phyloP scores from a whole-genome alignment of 2,888 invertebrate species.

The Macaria liturata region DNA sequence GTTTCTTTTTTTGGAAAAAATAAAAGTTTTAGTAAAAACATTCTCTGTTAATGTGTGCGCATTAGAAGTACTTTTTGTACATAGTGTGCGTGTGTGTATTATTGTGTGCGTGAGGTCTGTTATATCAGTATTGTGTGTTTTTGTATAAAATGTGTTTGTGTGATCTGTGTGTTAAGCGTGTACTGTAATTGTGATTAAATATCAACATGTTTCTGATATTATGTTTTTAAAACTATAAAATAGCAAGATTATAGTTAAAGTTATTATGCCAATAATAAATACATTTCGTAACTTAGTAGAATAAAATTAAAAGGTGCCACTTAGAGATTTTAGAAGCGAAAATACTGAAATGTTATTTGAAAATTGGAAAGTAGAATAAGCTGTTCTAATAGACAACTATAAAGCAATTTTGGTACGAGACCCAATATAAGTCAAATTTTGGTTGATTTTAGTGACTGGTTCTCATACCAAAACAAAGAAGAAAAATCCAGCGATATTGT shows the following conservation, averaged over 20 bases:
- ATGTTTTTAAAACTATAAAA: not conserved
- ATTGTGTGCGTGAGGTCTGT: constrained; percentile 26
- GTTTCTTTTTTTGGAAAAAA: constrained; percentile 86
- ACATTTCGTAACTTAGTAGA: constrained; percentile 17
- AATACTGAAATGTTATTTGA: constrained; percentile 32
- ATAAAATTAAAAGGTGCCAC: constrained; percentile 26
- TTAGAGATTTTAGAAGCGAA: constrained; percentile 30
- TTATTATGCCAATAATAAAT: constrained; percentile 13
- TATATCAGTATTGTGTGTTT: no score
- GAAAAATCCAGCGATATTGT: constrained; percentile 61
- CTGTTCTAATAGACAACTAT: constrained; percentile 65
- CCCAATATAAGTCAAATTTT: constrained; percentile 24
- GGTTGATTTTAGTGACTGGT: constrained; percentile 19
- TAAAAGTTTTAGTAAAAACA: constrained; percentile 74
- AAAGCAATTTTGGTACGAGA: constrained; percentile 56
- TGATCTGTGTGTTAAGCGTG: constrained; percentile 25
- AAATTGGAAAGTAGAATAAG: constrained; percentile 60
- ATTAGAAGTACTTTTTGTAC: constrained; percentile 48
- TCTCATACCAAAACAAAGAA: constrained; percentile 43
- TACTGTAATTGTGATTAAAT: not conserved
- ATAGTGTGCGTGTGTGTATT: constrained; percentile 31
- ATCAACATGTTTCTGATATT: no score
- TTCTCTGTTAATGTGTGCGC: constrained; percentile 74
- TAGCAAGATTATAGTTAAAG: constrained; percentile 8
- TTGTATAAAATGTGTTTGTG: constrained; percentile 28